These are phyloP conservation scores for Adoxophyes honmai DNA, from an alignment of 1,140 invertebrate species.

Conservation along the genomic window DNA sequence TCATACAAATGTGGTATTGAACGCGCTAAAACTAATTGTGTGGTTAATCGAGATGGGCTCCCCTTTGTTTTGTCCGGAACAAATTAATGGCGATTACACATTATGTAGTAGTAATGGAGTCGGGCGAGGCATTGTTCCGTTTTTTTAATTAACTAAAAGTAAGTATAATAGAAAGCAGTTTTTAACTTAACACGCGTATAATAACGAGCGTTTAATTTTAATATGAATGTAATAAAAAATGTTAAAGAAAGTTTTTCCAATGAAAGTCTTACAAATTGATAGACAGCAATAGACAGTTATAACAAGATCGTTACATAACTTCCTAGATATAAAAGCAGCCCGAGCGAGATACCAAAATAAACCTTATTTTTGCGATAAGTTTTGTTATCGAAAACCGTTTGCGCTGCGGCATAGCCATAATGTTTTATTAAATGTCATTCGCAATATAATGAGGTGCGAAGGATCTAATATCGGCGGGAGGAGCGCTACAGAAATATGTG, in stretches of 20 bases:
- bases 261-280: no score
- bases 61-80: slow-evolving; percentile 1
- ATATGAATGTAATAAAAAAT: no score
- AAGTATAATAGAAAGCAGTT: no score
- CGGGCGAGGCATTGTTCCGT: no score
- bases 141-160: no score
- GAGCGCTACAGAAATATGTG: slow-evolving; percentile 75
- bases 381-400: slow-evolving; percentile 62
- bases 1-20: slow-evolving; percentile 38
- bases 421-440: slow-evolving; percentile 77
- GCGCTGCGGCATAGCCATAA: slow-evolving; percentile 54
- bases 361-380: neutral
- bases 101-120: no score
- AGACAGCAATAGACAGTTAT: no score
- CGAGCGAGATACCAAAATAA: neutral
- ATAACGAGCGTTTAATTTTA: no score
- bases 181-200: no score
- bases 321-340: neutral
- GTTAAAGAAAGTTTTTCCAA: no score
- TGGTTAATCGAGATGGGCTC: slow-evolving; percentile 43
- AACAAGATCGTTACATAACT: no score
- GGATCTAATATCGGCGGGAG: slow-evolving; percentile 62
- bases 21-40: slow-evolving; percentile 52
- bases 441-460: slow-evolving; percentile 75
- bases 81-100: slow-evolving; percentile 4